Evolutionary conservation across 2,797 vertebrate genomes (phyloP).

Genomic region (Sebastes paucispinis): DNA sequence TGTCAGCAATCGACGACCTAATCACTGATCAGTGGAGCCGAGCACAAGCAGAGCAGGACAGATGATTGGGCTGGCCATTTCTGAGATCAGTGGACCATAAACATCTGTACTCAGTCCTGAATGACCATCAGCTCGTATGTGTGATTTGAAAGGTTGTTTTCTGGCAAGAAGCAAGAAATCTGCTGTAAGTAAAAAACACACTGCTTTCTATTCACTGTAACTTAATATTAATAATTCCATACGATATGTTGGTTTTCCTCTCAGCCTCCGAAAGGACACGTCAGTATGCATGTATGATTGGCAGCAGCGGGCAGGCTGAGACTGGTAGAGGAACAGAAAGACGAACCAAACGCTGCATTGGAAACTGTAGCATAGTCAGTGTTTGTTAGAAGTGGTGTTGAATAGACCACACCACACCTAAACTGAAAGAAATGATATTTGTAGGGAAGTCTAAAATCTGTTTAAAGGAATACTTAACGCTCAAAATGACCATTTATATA

Average conservation of each 20-base stretch:
- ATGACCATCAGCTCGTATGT: conserved; percentile 5
- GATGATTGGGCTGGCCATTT: conserved; percentile 27
- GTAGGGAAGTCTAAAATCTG: too few relatives aligned
- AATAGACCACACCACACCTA: too few relatives aligned
- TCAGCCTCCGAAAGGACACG: background rate
- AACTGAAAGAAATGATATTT: too few relatives aligned
- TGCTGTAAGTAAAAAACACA: background rate
- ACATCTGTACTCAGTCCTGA: conserved; percentile 16
- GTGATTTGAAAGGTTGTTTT: conserved; percentile 27
- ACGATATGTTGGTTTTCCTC: background rate
- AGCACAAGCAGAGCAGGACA: background rate
- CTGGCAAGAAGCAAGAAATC: background rate
- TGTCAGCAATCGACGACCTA: conserved; percentile 20
- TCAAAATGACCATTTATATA: too few relatives aligned
- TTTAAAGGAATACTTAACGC: too few relatives aligned
- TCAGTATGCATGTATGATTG: background rate
- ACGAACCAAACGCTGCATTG: too few relatives aligned
- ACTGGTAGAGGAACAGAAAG: background rate
- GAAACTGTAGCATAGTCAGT: too few relatives aligned
- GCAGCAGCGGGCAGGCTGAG: background rate
- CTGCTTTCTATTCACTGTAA: background rate
- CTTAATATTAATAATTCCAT: background rate
- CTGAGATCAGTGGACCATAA: conserved; percentile 32
- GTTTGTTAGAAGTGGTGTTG: too few relatives aligned
- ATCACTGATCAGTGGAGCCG: conserved; percentile 53